phyloP scores from a whole-genome alignment of 2,113 vertebrate species.

The Agapornis roseicollis region DNA sequence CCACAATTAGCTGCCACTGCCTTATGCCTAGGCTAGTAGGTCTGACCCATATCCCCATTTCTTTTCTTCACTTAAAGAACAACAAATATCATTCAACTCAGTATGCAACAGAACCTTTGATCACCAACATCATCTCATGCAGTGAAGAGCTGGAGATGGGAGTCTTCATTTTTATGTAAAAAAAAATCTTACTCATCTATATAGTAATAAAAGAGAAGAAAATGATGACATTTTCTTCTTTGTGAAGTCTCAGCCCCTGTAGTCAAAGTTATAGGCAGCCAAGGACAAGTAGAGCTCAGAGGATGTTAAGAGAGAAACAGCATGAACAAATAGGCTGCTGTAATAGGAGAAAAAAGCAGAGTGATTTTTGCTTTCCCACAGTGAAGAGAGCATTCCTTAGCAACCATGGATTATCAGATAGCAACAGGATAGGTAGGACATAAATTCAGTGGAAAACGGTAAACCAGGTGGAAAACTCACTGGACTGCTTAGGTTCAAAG shows the following conservation, averaged over 20 bases:
- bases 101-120: neutral
- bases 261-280: neutral
- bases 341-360: constrained; percentile 35
- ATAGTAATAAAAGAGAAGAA: neutral
- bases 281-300: neutral
- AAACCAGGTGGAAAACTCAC: neutral
- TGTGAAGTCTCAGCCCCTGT: neutral
- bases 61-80: neutral
- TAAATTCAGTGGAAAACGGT: neutral
- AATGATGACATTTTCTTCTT: neutral
- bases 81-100: neutral
- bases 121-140: neutral
- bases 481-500: neutral
- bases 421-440: neutral
- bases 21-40: neutral
- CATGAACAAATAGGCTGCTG: neutral
- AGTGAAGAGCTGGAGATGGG: neutral
- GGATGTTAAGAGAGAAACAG: neutral
- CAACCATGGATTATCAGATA: constrained; percentile 9
- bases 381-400: neutral
- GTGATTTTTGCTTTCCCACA: neutral
- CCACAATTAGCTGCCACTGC: neutral
- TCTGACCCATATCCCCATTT: neutral
- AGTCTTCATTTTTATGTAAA: neutral
- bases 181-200: neutral